These are phyloP conservation scores for Shargacucullia verbasci DNA, from an alignment of 2,888 invertebrate genomes.

Conservation along the genomic window DNA sequence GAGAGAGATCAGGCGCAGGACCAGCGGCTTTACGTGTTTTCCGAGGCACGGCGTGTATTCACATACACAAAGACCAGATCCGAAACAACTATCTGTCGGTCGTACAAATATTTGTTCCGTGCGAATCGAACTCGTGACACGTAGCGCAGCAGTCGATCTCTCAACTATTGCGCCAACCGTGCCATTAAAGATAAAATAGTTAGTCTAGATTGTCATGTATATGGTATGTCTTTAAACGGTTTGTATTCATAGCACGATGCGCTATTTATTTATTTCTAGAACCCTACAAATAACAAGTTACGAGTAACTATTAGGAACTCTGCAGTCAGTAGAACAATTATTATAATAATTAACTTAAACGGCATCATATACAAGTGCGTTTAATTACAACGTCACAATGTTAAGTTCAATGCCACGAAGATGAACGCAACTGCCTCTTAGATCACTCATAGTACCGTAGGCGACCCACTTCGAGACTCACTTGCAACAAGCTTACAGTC, in stretches of 20 bases:
- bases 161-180: too few species aligned
- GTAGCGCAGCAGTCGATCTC: too few species aligned
- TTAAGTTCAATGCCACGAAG: constrained; percentile 68
- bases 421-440: constrained; percentile 43
- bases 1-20: too few species aligned
- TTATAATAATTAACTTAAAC: constrained; percentile 17
- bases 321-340: constrained; percentile 5
- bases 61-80: too few species aligned
- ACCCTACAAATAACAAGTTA: background rate
- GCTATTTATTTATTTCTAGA: constrained; percentile 8
- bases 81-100: too few species aligned
- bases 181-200: too few species aligned
- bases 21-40: too few species aligned
- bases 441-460: constrained; percentile 74
- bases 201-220: too few species aligned
- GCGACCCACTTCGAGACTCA: constrained; percentile 71
- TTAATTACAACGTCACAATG: constrained; percentile 50
- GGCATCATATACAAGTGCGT: constrained; percentile 24
- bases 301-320: background rate
- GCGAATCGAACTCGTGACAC: too few species aligned
- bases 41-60: too few species aligned
- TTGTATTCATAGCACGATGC: background rate
- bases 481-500: constrained; percentile 69
- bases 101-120: too few species aligned
- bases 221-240: background rate